Percentiles rank a stretch among this genome's conserved stretches.
These are phyloP conservation scores for Papilio gigon DNA, from an alignment of 2,888 invertebrate species.

Conservation along the genomic window DNA sequence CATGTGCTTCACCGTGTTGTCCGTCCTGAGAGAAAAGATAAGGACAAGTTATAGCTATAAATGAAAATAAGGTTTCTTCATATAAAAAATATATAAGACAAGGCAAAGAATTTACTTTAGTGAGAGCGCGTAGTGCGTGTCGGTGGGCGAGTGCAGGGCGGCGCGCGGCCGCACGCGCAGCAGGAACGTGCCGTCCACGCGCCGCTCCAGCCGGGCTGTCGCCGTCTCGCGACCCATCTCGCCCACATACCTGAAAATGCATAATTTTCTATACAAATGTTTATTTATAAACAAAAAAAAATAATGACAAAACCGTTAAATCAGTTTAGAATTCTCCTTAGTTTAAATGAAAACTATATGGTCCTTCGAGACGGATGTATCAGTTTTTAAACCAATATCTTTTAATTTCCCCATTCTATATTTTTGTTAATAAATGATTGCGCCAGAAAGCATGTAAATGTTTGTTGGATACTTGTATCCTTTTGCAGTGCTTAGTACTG, in stretches of 20 bases:
- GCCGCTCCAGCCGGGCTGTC: constrained; percentile 87
- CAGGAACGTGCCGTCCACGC: constrained; percentile 93
- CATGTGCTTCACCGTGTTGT: constrained; percentile 95
- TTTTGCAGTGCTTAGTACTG: too few relatives aligned
- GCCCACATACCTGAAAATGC: constrained; percentile 87
- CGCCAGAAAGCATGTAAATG: neutral
- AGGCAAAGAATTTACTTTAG: constrained; percentile 84
- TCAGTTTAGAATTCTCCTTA: neutral
- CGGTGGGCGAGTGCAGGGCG: constrained; percentile 57
- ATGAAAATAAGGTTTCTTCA: too few relatives aligned
- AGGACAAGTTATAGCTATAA: neutral
- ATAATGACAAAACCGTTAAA: too few relatives aligned
- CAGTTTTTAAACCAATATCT: neutral
- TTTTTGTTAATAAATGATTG: neutral
- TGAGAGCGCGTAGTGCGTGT: constrained; percentile 91
- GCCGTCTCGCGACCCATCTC: constrained; percentile 93
- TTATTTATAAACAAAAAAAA: neutral
- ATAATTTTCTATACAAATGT: neutral
- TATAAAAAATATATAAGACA: too few relatives aligned
- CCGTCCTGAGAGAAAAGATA: constrained; percentile 84
- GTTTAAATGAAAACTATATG: neutral
- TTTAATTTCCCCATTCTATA: too few relatives aligned
- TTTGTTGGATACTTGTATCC: neutral
- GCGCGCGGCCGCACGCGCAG: constrained; percentile 88
- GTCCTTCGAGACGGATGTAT: constrained; percentile 6